Evolutionary conservation across 2,113 vertebrate species (phyloP), one percentile per base, ranked within the genome.

Genomic region (Sturnus vulgaris): DNA sequence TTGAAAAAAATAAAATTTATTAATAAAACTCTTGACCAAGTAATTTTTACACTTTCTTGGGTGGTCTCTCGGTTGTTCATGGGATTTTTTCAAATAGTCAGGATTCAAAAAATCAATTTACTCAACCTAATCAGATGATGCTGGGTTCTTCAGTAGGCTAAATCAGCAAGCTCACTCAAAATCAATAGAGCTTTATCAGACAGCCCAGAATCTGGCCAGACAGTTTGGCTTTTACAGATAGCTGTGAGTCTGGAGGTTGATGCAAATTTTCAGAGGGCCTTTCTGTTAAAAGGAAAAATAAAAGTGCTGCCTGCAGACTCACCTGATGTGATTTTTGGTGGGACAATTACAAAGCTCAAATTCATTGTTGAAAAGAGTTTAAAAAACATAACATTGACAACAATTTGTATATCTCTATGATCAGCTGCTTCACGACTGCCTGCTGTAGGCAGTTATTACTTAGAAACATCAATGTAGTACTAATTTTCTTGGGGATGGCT

Each of bases 61-160:
- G 47, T 86, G 80, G 22, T 86, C 35, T 88, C 21, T 70, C 11
- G 0, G 25, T 72, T 82, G 46, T 78, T 91, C 57, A 12, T 61
- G 49, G 72, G 22, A 8, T 24, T 91, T 83, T 91, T 91, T 46
- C 75, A 95, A 95, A 70, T 88, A 66, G 40, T 84, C 57, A 83
- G 53, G 49, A 86, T 92, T 93, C 47, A 69, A 85, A 85, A 91
- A 92, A 94, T 89, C 82, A 90, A 77, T 92, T 86, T 93, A 60
- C 39, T 82, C 78, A 78, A 60, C 35, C 39, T 89, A 90, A 92
- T 86, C 11, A 11, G 46, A 50, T 89, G 75, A 85, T 66, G 31
- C 44, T 55, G 39, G 25, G 27, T 57, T 90, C 80, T 93, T 92
- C 69, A 73, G 69, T 10, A 68, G 76, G 53, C 46, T 88, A 86